A percentile compares a stretch with the other conserved stretches of the same genome.
Evolutionary conservation across 2,888 invertebrate genomes (phyloP).

Genomic region (Oscheius sp.): DNA sequence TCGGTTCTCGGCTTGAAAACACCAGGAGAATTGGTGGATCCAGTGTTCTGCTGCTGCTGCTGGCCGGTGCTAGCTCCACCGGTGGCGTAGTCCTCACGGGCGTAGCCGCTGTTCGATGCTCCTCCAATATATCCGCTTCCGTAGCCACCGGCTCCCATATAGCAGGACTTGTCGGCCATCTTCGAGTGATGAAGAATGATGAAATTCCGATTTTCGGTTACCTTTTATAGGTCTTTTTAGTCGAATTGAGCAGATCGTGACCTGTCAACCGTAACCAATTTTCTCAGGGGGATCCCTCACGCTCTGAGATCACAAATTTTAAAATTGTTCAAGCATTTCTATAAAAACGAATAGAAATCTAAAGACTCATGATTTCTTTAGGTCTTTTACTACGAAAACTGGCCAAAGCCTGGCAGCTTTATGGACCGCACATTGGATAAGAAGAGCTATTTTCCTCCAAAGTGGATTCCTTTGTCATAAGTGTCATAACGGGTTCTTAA

Average conservation of each 20-base stretch:
- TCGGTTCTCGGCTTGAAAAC: slow-evolving; percentile 19
- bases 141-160: slow-evolving; percentile 14
- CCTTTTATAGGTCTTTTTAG: too few species aligned
- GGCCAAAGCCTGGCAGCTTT: slow-evolving; percentile 68
- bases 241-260: too few species aligned
- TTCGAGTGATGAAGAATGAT: too few species aligned
- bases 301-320: too few species aligned
- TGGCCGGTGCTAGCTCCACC: neutral
- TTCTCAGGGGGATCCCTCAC: too few species aligned
- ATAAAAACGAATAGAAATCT: too few species aligned
- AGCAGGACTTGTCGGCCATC: slow-evolving; percentile 22
- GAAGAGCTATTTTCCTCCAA: slow-evolving; percentile 70
- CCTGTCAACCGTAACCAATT: too few species aligned
- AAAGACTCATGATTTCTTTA: slow-evolving; percentile 34
- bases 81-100: slow-evolving; percentile 7
- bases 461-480: slow-evolving; percentile 65
- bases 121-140: neutral
- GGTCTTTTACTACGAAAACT: slow-evolving; percentile 70
- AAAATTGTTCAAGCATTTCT: too few species aligned
- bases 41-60: neutral
- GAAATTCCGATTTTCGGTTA: too few species aligned
- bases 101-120: neutral
- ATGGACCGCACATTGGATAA: slow-evolving; percentile 69
- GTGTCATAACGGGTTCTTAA: neutral
- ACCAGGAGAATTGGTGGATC: neutral